Conservation (phyloP, 2,888 invertebrate species). For the Nymphalis urticae region DNA sequence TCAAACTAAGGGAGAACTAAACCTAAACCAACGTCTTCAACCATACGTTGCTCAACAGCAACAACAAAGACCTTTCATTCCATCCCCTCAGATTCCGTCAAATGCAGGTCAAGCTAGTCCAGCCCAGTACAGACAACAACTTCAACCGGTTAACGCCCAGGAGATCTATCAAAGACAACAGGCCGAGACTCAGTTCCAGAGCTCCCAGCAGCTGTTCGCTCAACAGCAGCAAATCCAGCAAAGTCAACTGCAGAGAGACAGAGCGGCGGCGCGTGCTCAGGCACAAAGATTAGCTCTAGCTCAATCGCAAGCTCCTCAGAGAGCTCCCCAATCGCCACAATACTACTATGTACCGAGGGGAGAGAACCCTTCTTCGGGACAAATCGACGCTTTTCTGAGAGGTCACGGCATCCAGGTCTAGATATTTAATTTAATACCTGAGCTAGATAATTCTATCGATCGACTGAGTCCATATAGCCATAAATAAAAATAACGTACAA, state of each 20-base stretch:
- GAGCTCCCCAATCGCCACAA: conserved; percentile 64
- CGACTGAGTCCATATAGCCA: conserved; percentile 55
- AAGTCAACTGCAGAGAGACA: conserved; percentile 83
- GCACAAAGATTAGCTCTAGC: conserved; percentile 65
- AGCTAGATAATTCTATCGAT: conserved; percentile 52
- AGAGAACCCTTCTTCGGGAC: conserved; percentile 82
- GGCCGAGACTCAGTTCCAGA: conserved; percentile 81
- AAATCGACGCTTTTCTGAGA: conserved; percentile 90
- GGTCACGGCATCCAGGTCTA: conserved; percentile 86
- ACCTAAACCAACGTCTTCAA: conserved; percentile 87
- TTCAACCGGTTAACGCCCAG: conserved; percentile 65
- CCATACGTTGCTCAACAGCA: conserved; percentile 85
- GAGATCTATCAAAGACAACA: conserved; percentile 83
- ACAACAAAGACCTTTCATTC: conserved; percentile 80
- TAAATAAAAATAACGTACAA: conserved; percentile 58
- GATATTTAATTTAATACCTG: conserved; percentile 51
- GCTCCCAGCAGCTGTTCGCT: conserved; percentile 84
- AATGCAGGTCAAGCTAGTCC: conserved; percentile 63
- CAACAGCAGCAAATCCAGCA: conserved; percentile 86
- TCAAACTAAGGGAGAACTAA: conserved; percentile 86
- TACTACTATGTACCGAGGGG: conserved; percentile 83
- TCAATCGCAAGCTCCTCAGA: conserved; percentile 53
- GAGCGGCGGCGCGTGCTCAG: conserved; percentile 78
- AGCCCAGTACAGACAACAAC: conserved; percentile 71
- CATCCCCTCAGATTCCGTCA: conserved; percentile 79